Evolutionary conservation across 2,888 invertebrate species (phyloP), one percentile per base, ranked within the genome.

Genomic region (Tigriopus californicus): DNA sequence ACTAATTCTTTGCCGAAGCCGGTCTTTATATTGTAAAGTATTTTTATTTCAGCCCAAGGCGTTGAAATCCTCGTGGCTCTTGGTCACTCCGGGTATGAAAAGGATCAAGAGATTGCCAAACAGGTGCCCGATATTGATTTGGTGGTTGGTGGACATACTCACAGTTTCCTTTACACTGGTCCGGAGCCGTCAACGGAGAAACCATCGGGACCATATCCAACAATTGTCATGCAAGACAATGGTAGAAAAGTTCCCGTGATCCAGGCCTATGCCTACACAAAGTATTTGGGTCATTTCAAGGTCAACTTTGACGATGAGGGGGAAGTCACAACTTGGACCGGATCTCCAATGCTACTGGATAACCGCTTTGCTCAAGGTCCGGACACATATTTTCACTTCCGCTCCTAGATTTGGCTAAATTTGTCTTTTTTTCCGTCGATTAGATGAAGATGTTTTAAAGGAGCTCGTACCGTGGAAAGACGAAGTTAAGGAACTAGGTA

Each of bases 111-210:
- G 33, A 79, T 88, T 62, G 87, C 87, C 0, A 68, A 69, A 3
- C 72, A 75, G 2, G 79, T 82, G 1, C 76, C 79, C 0, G 77
- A 79, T 41, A 77, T 89, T 58, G 85, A 87, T 68, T 75, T 89
- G 0, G 82, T 89, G 60, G 82, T 89, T 13, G 89, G 89, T 6
- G 84, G 81, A 0, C 89, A 89, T 69, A 82, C 85, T 0, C 85
- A 89, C 69, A 80, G 83, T 0, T 79, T 89, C 64, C 75, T 89
- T 0, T 88, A 79, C 69, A 80, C 80, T 22, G 41, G 52, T 61
- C 20, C 18, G 24, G 25, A 56, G 1, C 47, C 44, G 13, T 60
- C 54, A 1, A 24, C 10, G 20, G 40, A 49, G 51, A 46, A 46
- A 46, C 56, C 56, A 13, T 67, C 65, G 13, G 81, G 81, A 8